Base-by-base conservation (phyloP, 1,140 invertebrate species). In the Listronotus oregonensis region DNA sequence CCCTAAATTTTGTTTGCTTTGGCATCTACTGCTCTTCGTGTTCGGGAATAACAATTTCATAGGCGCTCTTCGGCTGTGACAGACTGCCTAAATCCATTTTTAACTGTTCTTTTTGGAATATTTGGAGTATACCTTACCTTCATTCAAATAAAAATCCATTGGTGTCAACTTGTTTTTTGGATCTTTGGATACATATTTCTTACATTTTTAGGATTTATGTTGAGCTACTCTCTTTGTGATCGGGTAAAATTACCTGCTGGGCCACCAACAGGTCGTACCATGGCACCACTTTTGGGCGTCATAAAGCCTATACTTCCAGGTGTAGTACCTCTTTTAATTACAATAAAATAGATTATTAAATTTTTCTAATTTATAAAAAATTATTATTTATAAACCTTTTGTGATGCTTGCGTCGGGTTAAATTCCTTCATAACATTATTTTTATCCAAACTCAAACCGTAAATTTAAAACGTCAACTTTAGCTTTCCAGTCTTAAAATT, bases 41-140 rank as follows among this genome's bases (percentile, higher is more conserved):
- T 66, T 97, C 94, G 0, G 95, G 94, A 9, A 98, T 90, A 43
- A 99, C 95, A 76, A 99, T 97, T 81, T 99, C 97, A 81, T 97
- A 99, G 81, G 99, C 97, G 79, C 99, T 99, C 64, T 91, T 90
- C 0, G 98, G 97, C 27, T 85, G 77, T 5, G 97, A 98, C 58
- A 99, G 80, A 9, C 88, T 81, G 34, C 87, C 87, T 11, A 99
- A 80, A 1, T 90, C 90, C 58, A 86, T 85, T 46, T 86, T 85
- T 9, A 99, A 82, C 43, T 92, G 87, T 47, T 91, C 87, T 73
- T 88, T 89, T 7, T 87, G 4, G 9, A 67, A 66, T 77, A 88
- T 88, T 44, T 90, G 87, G 72, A 86, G 82, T 46, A 85, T 85
- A 71, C 84, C 82, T 17, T 82, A 82, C 37, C 83, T 71, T 3